phyloP scores from a whole-genome alignment of 2,888 invertebrate genomes.

The Megamerina dolium region DNA sequence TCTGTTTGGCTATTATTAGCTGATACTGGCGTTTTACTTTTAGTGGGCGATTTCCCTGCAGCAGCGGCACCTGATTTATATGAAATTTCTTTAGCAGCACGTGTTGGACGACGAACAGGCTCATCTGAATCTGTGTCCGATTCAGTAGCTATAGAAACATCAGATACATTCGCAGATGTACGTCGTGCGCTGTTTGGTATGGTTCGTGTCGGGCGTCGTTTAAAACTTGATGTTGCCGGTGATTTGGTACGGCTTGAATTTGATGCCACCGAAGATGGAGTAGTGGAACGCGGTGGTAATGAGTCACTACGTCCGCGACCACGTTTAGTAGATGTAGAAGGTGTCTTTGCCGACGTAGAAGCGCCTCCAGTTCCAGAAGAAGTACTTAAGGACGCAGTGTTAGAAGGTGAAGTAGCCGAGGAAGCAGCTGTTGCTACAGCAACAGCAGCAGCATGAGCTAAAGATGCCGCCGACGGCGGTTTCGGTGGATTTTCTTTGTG shows the following conservation, averaged over 20 bases:
- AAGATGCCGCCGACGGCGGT: conserved; percentile 24
- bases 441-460: conserved; percentile 20
- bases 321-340: conserved; percentile 45
- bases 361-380: not conserved
- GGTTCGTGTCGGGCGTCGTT: conserved; percentile 48
- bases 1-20: conserved; percentile 53
- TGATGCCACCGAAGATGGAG: conserved; percentile 60
- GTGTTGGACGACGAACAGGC: conserved; percentile 45
- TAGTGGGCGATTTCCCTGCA: conserved; percentile 21
- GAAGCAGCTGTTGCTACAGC: not conserved
- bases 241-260: conserved; percentile 61
- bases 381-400: not conserved
- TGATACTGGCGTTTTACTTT: conserved; percentile 23
- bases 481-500: conserved; percentile 30
- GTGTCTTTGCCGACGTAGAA: conserved; percentile 18
- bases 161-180: conserved; percentile 55
- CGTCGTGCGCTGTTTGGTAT: conserved; percentile 46
- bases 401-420: not conserved
- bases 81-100: conserved; percentile 28
- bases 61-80: conserved; percentile 13
- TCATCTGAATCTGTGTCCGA: conserved; percentile 55
- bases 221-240: conserved; percentile 55
- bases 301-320: conserved; percentile 52
- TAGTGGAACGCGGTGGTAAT: conserved; percentile 56
- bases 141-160: conserved; percentile 55